Conservation (phyloP, 2,113 vertebrate genomes). For the Neodontobutis hainanensis region DNA sequence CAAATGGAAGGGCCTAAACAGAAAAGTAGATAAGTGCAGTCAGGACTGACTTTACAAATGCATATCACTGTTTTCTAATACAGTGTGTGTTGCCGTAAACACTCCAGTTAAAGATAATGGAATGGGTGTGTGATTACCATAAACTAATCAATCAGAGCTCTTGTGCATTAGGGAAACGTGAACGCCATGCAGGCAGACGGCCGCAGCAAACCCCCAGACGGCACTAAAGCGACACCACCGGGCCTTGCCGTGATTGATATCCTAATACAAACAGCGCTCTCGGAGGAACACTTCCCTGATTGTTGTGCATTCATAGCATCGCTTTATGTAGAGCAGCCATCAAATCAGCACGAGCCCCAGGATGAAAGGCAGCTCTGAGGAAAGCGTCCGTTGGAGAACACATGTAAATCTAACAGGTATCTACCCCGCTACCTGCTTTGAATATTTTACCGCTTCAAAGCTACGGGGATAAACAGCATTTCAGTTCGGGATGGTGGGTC, state of each 20-base stretch:
- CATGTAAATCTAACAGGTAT: conserved; percentile 62
- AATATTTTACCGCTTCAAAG: conserved; percentile 45
- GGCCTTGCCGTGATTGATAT: conserved; percentile 61
- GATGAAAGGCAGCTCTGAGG: conserved; percentile 46
- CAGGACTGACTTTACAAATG: neutral
- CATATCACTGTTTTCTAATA: neutral
- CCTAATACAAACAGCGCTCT: conserved; percentile 61
- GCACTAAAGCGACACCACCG: conserved; percentile 3
- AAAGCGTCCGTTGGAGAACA: conserved; percentile 50
- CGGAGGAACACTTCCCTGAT: conserved; percentile 42
- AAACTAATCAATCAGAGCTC: conserved; percentile 63
- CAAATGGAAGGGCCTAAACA: too few species aligned
- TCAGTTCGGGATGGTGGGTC: neutral
- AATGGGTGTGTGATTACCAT: conserved; percentile 47
- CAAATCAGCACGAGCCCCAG: conserved; percentile 48
- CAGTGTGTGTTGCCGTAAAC: conserved; percentile 24
- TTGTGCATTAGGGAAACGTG: conserved; percentile 26
- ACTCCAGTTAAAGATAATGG: conserved; percentile 41
- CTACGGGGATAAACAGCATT: conserved; percentile 31
- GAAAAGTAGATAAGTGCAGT: neutral
- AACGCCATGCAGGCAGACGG: conserved; percentile 29
- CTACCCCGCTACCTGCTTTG: conserved; percentile 36
- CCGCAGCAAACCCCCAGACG: conserved; percentile 27
- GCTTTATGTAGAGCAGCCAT: conserved; percentile 52
- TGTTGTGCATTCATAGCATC: conserved; percentile 50